Evolutionary conservation across 2,888 invertebrate species (phyloP).

Genomic region (Operophtera brumata): DNA sequence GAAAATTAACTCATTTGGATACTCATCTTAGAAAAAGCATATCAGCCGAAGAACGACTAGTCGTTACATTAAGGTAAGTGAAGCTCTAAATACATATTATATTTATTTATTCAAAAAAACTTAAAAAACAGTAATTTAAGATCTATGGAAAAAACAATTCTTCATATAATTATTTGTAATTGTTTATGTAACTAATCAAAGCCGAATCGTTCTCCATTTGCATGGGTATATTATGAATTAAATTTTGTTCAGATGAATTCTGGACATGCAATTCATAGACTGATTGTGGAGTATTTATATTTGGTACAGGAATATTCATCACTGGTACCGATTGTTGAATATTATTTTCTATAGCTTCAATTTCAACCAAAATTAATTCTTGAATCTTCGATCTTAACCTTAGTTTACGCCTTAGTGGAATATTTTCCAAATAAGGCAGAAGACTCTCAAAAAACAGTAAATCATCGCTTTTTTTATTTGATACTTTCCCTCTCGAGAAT

Average conservation of each 20-base stretch:
- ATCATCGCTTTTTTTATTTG: slow-evolving; percentile 34
- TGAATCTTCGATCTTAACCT: slow-evolving; percentile 37
- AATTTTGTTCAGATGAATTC: slow-evolving; percentile 17
- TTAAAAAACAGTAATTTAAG: too few species aligned
- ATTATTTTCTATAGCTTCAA: slow-evolving; percentile 22
- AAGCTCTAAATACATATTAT: too few species aligned
- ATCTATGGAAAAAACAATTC: too few species aligned
- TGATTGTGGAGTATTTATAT: neutral
- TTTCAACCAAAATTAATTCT: slow-evolving; percentile 37
- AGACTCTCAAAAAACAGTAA: slow-evolving; percentile 40
- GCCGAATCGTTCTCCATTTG: slow-evolving; percentile 16
- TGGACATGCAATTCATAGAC: slow-evolving; percentile 15
- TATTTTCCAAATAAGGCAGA: slow-evolving; percentile 35
- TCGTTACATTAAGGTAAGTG: too few species aligned
- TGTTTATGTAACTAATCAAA: slow-evolving; percentile 9
- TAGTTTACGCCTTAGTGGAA: slow-evolving; percentile 35
- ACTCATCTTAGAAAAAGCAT: too few species aligned
- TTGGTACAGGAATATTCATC: neutral
- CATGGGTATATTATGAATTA: too few species aligned
- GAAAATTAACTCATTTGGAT: too few species aligned
- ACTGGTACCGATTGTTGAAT: neutral
- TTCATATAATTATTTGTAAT: too few species aligned
- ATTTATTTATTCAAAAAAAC: too few species aligned
- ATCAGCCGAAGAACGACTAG: too few species aligned
- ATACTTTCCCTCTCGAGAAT: slow-evolving; percentile 28